These are phyloP conservation scores for Pseudoatta argentina DNA, from an alignment of 1,140 invertebrate genomes.

Conservation along the genomic window DNA sequence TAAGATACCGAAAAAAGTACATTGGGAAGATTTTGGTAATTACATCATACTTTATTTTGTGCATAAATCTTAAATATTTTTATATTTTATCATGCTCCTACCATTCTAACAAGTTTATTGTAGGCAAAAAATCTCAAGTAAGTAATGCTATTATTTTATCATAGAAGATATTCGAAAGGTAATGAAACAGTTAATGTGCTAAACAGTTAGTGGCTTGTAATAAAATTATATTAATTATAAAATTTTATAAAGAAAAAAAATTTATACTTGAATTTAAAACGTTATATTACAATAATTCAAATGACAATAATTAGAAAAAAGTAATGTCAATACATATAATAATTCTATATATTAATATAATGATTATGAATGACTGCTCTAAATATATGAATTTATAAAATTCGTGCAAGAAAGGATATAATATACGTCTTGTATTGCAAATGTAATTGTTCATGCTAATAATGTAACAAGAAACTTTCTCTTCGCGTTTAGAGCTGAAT, in stretches of 20 bases:
- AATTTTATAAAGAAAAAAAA: too few species aligned
- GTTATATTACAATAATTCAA: neutral
- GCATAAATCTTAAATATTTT: neutral
- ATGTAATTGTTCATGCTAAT: neutral
- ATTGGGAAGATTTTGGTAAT: neutral
- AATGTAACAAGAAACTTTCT: constrained; percentile 23
- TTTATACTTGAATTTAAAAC: too few species aligned
- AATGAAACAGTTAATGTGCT: neutral
- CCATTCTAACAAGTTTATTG: neutral
- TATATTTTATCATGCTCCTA: neutral
- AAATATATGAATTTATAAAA: constrained; percentile 7
- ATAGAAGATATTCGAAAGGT: neutral
- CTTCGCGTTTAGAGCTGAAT: neutral
- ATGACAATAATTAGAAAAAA: neutral
- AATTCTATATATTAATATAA: neutral
- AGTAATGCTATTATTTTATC: neutral
- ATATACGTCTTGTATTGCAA: neutral
- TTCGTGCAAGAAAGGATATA: neutral
- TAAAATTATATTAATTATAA: neutral
- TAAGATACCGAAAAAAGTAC: neutral
- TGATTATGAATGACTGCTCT: neutral
- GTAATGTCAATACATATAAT: neutral
- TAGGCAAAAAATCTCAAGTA: neutral
- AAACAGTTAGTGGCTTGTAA: neutral
- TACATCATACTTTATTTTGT: neutral